Base-by-base conservation (phyloP, 1,140 invertebrate genomes). In the Hormaphis cornu region DNA sequence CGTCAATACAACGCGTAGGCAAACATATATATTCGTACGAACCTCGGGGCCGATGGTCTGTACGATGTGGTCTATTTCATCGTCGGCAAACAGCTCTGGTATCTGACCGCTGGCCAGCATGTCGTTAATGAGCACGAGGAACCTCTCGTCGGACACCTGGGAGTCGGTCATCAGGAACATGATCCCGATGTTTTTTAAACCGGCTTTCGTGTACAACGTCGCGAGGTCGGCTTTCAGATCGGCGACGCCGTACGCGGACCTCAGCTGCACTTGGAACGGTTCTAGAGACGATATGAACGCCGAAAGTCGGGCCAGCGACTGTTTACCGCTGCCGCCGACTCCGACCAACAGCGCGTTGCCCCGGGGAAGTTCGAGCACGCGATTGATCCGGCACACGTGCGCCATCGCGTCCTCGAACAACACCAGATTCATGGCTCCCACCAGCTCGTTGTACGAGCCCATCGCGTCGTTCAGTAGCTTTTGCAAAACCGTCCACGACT, bases 331-430 rank as follows among this genome's bases (percentile, higher is more conserved):
- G 18, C 95, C 95, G 54, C 95, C 94, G 3, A 97, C 93, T 42
- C 95, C 94, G 42, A 97, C 89, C 2, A 97, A 77, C 22, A 98
- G 78, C 0, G 92, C 94, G 77, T 97, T 95, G 24, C 94, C 94
- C 73, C 93, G 81, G 1, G 93, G 92, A 22, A 87, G 84, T 79
- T 97, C 93, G 70, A 97, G 79, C 71, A 98, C 96, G 70, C 95
- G 84, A 79, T 92, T 96, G 69, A 98, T 97, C 73, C 90, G 83
- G 76, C 82, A 75, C 26, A 96, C 86, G 76, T 96, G 93, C 71
- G 85, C 83, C 87, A 97, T 93, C 3, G 95, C 94, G 78, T 97
- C 94, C 76, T 96, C 91, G 77, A 98, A 98, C 3, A 98, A 82
- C 8, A 98, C 94, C 8, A 98, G 81, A 79, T 96, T 95, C 91